Evolutionary conservation across 2,888 invertebrate species (phyloP), one percentile per base, ranked within the genome.

Genomic region (Cerceris ruficornis): DNA sequence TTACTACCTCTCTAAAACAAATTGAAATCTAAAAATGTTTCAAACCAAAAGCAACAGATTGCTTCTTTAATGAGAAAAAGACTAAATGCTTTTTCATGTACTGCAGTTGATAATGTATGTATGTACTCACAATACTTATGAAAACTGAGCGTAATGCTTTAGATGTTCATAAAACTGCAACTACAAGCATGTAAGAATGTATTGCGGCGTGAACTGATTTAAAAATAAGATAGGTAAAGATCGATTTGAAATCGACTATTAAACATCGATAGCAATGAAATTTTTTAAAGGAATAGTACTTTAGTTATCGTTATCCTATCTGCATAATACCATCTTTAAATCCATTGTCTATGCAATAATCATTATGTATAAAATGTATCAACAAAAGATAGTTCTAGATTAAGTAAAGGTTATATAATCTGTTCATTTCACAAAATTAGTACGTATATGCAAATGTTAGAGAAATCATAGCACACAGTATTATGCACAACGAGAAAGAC

Each of bases 291-390:
- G 49, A 60, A 67, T 50, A 42, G 50, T 60, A 62, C 70, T 71
- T 76, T 59, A 64, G 64, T 68, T 70, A 70, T 64, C 46, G 55
- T 42, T 52, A 41, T 76, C 55, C 64, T 39, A 65, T 52, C 64
- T n/a, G 54, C 60, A 49, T 69, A 60, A 49, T 15, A 42, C 46
- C 50, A 60, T n/a, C 41, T 15, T 41, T 43, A 60, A 59, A 69
- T 78, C 75, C 76, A 76, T 78, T 60, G 75, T 73, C 75, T 81
- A 81, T 66, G 76, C 73, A 79, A 80, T 77, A 73, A 81, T 83
- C 83, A 84, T 28, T 71, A 84, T 86, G 82, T 88, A 86, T 85
- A 88, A 86, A 85, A 86, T 84, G 75, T 86, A 88, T 82, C 81
- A 81, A 83, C 76, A 77, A 84, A 84, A 88, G 82, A 83, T 87